These are phyloP conservation scores for Ommatoiulus sabulosus DNA, from an alignment of 2,888 invertebrate species.

Conservation along the genomic window DNA sequence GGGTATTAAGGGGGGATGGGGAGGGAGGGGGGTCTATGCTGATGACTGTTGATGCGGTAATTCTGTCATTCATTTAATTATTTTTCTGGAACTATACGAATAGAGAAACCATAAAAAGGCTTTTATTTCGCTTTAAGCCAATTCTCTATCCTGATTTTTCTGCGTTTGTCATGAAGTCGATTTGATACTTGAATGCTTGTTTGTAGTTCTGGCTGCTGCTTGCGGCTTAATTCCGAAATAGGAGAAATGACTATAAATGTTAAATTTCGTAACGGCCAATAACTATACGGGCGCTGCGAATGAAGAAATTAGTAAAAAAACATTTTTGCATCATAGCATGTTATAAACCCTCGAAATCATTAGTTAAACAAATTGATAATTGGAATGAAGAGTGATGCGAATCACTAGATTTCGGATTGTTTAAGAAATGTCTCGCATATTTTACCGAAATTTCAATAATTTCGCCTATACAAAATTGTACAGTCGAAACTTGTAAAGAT, in stretches of 20 bases:
- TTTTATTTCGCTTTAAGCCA: not conserved
- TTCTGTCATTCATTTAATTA: constrained; percentile 45
- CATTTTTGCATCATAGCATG: no score
- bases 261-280: not conserved
- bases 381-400: no score
- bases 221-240: not conserved
- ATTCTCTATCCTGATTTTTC: not conserved
- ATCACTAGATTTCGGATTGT: no score
- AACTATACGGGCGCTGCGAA: not conserved
- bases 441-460: no score
- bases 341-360: no score
- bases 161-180: not conserved
- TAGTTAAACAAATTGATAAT: no score
- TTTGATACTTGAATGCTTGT: not conserved
- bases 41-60: constrained; percentile 19
- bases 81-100: not conserved
- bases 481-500: no score
- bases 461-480: no score
- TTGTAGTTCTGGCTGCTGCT: not conserved
- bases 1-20: not conserved
- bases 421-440: no score
- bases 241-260: not conserved
- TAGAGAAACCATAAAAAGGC: not conserved
- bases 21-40: not conserved
- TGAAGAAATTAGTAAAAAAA: no score